Evolutionary conservation across 2,113 vertebrate genomes (phyloP).

Genomic region (Bujurquina vittata): DNA sequence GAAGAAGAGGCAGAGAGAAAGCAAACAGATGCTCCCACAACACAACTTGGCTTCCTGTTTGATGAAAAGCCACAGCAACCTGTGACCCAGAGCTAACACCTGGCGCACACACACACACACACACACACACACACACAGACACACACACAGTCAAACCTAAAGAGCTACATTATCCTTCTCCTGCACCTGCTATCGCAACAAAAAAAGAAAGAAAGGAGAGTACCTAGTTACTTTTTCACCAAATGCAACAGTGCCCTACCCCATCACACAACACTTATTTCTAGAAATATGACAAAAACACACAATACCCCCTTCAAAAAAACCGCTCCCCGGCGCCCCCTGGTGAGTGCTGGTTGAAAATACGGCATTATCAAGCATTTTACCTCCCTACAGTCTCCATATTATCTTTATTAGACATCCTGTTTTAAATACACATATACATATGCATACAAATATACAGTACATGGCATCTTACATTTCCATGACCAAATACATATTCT

Average conservation of each 20-base stretch:
- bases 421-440: conserved; percentile 63
- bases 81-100: conserved; percentile 66
- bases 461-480: conserved; percentile 43
- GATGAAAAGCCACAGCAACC: conserved; percentile 60
- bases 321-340: conserved; percentile 38
- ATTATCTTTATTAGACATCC: conserved; percentile 58
- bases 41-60: conserved; percentile 62
- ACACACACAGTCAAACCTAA: not conserved
- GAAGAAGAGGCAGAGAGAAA: not conserved
- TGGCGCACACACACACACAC: conserved; percentile 19
- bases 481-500: conserved; percentile 52
- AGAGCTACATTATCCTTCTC: not conserved
- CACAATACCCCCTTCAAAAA: not conserved
- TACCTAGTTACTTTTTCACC: not conserved
- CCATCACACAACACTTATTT: not conserved
- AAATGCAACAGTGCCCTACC: not conserved
- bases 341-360: conserved; percentile 19
- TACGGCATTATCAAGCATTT: not conserved
- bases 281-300: not conserved
- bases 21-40: conserved; percentile 40
- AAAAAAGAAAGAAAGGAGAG: not conserved
- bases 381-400: conserved; percentile 19
- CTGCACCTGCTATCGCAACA: conserved; percentile 36
- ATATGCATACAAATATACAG: conserved; percentile 72
- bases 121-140: not conserved